Evolutionary conservation across 2,113 vertebrate genomes (phyloP), one percentile per base, ranked within the genome.

Genomic region (Tympanuchus pallidicinctus): DNA sequence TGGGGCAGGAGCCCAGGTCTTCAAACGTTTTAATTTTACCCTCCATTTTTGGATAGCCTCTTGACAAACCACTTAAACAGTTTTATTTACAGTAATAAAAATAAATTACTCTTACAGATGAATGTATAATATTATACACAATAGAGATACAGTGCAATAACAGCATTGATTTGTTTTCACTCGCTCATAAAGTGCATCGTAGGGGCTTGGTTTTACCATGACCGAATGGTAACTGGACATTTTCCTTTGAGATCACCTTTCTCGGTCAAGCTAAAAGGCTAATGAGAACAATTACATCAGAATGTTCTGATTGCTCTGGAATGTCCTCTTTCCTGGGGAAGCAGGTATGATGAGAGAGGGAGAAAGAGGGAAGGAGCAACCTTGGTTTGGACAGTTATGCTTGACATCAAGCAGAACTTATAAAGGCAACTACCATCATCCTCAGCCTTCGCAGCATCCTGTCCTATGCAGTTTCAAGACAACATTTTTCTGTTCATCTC

Each of bases 1-100:
- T 92, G 96, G 96, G 90, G 40, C 89, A 38, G 85, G 43, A 92
- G 78, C 96, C 97, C 96, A 95, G 88, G n/a, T 34, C 79, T 88
- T 77, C 82, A 76, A 69, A 88, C 30, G 27, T 45, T 96, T 96
- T 94, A 89, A 93, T 95, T 95, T 87, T 57, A 67, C 5, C 13
- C 52, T 38, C 11, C 1, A 3, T 57, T 93, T 95, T 93, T 93
- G 2, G 52, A 83, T 97, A 90, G 84, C 79, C 69, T 92, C 87
- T 91, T 91, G 96, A 94, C 96, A 95, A 94, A 94, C 86, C 94
- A 96, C 89, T 93, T 95, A 1, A 88, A 94, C 94, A 92, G 87
- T 95, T 97, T 92, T 98, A 97, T 98, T 97, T 98, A 97, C 97
- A 98, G 97, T 98, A 97, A 97, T 97, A 98, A 98, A 98, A 98